Evolutionary conservation across 2,888 invertebrate genomes (phyloP), one percentile per base, ranked within the genome.

Genomic region (Scaptomyza polygonia): DNA sequence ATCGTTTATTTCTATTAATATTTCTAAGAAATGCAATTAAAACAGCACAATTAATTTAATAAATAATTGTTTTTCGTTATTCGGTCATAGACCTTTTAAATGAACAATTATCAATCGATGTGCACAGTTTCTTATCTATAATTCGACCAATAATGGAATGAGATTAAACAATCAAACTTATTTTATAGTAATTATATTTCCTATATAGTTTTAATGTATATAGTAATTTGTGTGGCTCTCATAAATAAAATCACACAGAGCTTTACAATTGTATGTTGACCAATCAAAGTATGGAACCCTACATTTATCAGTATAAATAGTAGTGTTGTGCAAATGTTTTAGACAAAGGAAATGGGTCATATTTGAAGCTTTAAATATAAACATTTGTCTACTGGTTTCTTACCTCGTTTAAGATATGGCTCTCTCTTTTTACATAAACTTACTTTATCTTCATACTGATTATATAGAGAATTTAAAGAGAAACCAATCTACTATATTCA

Each of bases 121-220:
- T 30, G 5, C 9, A 8, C 3, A 12, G 16, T 21, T 18, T 51
- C 8, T 25, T 51, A 47, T 62, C 18, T 47, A 14, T n/a, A 32
- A 36, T 32, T 48, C 36, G 16, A 1, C 5, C 9, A 32, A 25
- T 16, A 40, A 12, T 34, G 25, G 7, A 44, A 49, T 7, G 5
- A 32, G 51, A 51, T 52, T 16, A 49, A 54, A 72, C 67, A 51
- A 39, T 11, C 18, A 39, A 25, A 3, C 21, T 12, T 2, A 7
- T n/a, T 3, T 29, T 48, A 8, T 18, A 36, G 25, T 44, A 47
- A 36, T 8, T 42, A 12, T 32, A 11, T 18, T 40, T 30, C 30
- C 2, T 18, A n/a, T 30, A 39, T 16, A 39, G 14, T 1, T 14
- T 8, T 3, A 1, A 40, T 5, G 4, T n/a, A 9, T 16, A 9